Percentiles rank a stretch among this genome's conserved stretches.
These are phyloP conservation scores for Physella acuta DNA, from an alignment of 1,140 invertebrate species.

Conservation along the genomic window DNA sequence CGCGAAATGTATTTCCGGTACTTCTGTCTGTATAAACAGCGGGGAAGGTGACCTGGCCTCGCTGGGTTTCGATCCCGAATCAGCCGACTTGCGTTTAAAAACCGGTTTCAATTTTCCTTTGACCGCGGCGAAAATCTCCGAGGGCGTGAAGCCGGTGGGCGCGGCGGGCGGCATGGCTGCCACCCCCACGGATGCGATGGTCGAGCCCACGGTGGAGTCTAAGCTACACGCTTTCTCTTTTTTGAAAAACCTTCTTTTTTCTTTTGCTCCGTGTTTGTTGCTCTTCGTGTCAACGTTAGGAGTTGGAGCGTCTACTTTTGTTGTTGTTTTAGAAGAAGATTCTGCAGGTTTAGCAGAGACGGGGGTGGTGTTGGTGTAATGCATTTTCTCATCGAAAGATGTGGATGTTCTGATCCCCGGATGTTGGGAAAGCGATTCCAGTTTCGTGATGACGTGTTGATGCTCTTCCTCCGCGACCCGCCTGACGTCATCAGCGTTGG, in stretches of 20 bases:
- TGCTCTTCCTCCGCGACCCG: constrained; percentile 31
- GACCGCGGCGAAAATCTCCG: constrained; percentile 33
- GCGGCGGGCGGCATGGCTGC: constrained; percentile 29
- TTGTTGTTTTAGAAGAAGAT: not conserved
- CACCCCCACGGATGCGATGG: constrained; percentile 32
- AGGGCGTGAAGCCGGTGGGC: constrained; percentile 31
- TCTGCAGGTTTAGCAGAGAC: not conserved
- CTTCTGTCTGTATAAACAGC: constrained; percentile 25
- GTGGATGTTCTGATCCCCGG: constrained; percentile 27
- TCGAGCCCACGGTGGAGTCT: constrained; percentile 29
- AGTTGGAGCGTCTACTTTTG: not conserved
- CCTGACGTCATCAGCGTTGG: constrained; percentile 26
- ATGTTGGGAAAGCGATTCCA: not conserved
- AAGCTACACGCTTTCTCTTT: constrained; percentile 33
- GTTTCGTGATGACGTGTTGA: constrained; percentile 23
- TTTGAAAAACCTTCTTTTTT: constrained; percentile 35
- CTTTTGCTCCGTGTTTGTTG: constrained; percentile 25
- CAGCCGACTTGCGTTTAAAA: constrained; percentile 21
- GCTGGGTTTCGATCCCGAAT: not conserved
- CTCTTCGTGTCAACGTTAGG: not conserved
- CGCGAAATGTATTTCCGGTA: constrained; percentile 20
- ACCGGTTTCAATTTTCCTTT: constrained; percentile 33
- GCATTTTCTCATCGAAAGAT: constrained; percentile 34
- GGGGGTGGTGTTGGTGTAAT: not conserved
- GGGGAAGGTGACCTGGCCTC: constrained; percentile 15